Conservation (phyloP, 2,113 vertebrate genomes). For the Nothoprocta pentlandii region DNA sequence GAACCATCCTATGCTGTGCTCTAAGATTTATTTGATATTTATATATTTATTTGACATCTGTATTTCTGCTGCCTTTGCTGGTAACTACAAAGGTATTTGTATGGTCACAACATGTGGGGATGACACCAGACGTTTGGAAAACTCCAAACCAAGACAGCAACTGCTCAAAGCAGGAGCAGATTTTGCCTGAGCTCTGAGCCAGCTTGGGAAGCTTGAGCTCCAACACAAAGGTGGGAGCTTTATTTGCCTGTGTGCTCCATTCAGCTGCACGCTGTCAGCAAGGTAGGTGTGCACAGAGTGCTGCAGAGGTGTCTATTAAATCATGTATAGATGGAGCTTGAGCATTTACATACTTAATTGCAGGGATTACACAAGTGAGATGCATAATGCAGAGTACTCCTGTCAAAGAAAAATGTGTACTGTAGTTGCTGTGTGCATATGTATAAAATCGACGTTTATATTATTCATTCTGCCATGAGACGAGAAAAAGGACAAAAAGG, state of each 20-base stretch:
- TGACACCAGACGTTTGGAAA: not conserved
- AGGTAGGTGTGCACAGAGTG: not conserved
- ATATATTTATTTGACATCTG: not conserved
- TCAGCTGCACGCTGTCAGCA: conserved; percentile 27
- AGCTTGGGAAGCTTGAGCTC: not conserved
- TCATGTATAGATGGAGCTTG: conserved; percentile 52
- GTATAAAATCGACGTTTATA: not conserved
- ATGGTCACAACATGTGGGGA: not conserved
- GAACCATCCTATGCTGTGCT: not conserved
- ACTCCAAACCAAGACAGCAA: not conserved
- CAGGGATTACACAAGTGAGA: conserved; percentile 25
- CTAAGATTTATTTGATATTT: not conserved
- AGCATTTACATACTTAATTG: conserved; percentile 64
- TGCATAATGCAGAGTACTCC: conserved; percentile 16
- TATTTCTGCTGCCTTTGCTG: not conserved
- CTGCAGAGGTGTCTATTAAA: conserved; percentile 19
- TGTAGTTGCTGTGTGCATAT: not conserved
- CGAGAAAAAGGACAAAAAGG: not conserved
- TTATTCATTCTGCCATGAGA: not conserved
- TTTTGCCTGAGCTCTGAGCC: not conserved
- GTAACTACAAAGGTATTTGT: not conserved
- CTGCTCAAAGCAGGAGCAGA: no score
- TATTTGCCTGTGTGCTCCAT: conserved; percentile 48
- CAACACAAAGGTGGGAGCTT: not conserved
- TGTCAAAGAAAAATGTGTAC: not conserved